phyloP scores from a whole-genome alignment of 2,888 invertebrate species.

The Dryadula phaetusa region DNA sequence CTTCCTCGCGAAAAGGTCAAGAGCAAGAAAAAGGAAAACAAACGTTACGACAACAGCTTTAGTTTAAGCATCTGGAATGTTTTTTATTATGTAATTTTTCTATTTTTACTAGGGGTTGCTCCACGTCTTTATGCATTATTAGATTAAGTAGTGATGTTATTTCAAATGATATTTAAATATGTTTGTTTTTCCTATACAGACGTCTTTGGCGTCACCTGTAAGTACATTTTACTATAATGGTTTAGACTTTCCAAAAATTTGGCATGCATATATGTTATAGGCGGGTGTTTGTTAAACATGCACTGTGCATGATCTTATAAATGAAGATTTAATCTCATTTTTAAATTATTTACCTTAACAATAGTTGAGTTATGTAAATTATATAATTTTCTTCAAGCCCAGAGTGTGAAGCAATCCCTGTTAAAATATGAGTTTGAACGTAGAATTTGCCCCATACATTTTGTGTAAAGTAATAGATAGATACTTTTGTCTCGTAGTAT shows the following conservation, averaged over 20 bases:
- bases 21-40: constrained; percentile 65
- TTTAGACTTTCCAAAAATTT: constrained; percentile 19
- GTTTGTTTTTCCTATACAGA: constrained; percentile 39
- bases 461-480: background rate
- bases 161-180: constrained; percentile 26
- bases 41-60: constrained; percentile 53
- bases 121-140: constrained; percentile 28
- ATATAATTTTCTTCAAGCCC: background rate
- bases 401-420: constrained; percentile 38
- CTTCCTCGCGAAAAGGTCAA: constrained; percentile 64
- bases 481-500: constrained; percentile 22
- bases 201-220: constrained; percentile 40
- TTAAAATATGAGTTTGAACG: constrained; percentile 13
- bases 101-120: constrained; percentile 37
- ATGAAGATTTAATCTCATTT: background rate
- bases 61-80: constrained; percentile 28
- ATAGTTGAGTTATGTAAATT: too few species aligned
- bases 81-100: background rate
- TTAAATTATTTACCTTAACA: too few species aligned
- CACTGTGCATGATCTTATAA: constrained; percentile 4
- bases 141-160: background rate
- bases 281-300: background rate
- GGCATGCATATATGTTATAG: constrained; percentile 34
- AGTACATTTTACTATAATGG: constrained; percentile 34
- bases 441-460: background rate